Conservation (phyloP, 2,888 invertebrate genomes). For the Syritta pipiens region DNA sequence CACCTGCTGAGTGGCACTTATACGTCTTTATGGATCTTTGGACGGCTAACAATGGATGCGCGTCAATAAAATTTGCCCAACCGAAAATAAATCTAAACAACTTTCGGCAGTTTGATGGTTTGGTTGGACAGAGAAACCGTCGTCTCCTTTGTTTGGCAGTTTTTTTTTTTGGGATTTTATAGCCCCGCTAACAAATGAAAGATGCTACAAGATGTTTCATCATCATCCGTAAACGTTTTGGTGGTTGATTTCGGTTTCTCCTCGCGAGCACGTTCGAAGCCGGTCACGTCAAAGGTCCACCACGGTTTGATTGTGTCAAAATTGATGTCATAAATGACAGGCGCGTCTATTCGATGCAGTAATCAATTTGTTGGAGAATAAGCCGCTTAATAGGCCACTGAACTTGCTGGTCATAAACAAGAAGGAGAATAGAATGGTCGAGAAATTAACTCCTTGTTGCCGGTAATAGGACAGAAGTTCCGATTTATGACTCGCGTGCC, state of each 20-base stretch:
- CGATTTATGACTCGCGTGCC: too few relatives aligned
- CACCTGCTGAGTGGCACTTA: conserved; percentile 57
- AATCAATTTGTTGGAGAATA: too few relatives aligned
- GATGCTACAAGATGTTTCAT: conserved; percentile 48
- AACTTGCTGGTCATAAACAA: too few relatives aligned
- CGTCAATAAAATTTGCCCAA: conserved; percentile 31
- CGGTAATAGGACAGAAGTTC: too few relatives aligned
- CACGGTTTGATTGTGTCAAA: conserved; percentile 22
- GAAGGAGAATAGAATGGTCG: too few relatives aligned
- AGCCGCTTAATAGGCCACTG: too few relatives aligned
- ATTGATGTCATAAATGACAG: conserved; percentile 4
- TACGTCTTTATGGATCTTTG: conserved; percentile 33
- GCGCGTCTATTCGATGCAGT: too few relatives aligned
- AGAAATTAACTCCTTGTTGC: too few relatives aligned
- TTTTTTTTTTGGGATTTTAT: conserved; percentile 15
- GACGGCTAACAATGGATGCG: conserved; percentile 36
- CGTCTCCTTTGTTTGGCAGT: not conserved
- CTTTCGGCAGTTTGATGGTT: too few relatives aligned
- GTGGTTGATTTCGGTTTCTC: not conserved
- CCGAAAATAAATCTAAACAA: not conserved
- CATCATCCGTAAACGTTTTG: conserved; percentile 2
- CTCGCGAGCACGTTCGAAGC: not conserved
- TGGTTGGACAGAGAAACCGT: too few relatives aligned
- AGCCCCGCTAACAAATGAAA: conserved; percentile 44
- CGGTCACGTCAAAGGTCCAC: conserved; percentile 20